These are phyloP conservation scores for Podilymbus podiceps DNA, from an alignment of 2,113 vertebrate species.

Conservation along the genomic window DNA sequence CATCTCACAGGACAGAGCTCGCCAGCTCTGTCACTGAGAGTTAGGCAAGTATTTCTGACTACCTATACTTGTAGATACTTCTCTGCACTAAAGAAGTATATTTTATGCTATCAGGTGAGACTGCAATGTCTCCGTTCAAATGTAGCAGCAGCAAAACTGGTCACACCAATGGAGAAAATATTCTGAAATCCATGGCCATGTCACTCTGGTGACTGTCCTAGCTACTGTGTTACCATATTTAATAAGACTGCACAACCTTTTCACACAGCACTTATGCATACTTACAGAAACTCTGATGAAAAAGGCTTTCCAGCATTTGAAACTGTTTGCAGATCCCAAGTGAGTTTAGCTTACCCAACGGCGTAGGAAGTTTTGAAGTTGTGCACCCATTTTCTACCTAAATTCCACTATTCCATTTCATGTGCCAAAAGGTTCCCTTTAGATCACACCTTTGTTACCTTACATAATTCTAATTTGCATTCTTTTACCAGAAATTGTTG, in stretches of 20 bases:
- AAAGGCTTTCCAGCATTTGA: not conserved
- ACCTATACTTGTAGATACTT: not conserved
- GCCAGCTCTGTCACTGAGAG: not conserved
- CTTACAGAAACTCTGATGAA: not conserved
- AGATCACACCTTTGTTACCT: not conserved
- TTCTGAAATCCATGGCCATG: not conserved
- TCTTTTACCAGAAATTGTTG: too few relatives aligned
- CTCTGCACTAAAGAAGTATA: not conserved
- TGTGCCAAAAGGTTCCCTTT: not conserved
- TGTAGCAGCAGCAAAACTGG: not conserved
- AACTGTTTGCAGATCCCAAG: not conserved
- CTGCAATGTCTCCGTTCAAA: not conserved
- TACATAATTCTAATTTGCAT: too few relatives aligned
- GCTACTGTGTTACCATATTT: not conserved
- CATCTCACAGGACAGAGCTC: not conserved
- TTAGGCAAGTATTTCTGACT: not conserved
- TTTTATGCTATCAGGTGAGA: not conserved
- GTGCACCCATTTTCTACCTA: not conserved
- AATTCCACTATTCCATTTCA: not conserved
- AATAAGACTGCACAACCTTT: not conserved
- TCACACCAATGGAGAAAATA: not conserved
- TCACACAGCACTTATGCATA: not conserved
- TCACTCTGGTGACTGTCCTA: not conserved
- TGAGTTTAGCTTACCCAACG: not conserved
- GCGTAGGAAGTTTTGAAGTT: not conserved